Evolutionary conservation across 2,113 vertebrate genomes (phyloP), one percentile per base, ranked within the genome.

Genomic region (Callocephalon fimbriatum): DNA sequence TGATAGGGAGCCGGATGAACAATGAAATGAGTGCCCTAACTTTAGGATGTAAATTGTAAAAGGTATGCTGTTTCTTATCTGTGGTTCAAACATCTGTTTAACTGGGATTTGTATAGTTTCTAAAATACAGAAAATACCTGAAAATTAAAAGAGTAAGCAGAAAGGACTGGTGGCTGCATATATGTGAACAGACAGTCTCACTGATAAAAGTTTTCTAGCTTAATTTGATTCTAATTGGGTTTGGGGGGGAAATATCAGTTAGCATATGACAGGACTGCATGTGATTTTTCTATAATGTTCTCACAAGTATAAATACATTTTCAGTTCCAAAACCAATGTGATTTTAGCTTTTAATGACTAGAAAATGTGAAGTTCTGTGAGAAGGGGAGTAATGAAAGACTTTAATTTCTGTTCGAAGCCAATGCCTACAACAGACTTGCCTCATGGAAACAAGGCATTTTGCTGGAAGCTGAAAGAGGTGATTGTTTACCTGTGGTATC

Each of bases 11-110:
- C 21, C 35, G 56, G 22, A 61, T 29, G 22, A 51, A 38, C 17
- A 12, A 0, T 47, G 54, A 35, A 70, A 66, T 0, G 1, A 59
- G 9, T 18, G 9, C 4, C 35, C 13, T 32, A 47, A 26, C 31
- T 81, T 81, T 62, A 58, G 20, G 20, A 18, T 38, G 12, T 32
- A 61, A 63, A 42, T 8, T 31, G 3, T 61, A 47, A 77, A 61
- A 9, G 10, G 20, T 62, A 15, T 56, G 10, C 10, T 73, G 17
- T 77, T 78, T 62, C 15, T 70, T 82, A 7, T 44, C 11, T 26
- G 37, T 62, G 5, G 3, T 53, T 58, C 19, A 37, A 13, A 7
- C 7, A 32, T 26, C 35, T 45, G 1, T 15, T 67, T 75, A 40
- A 15, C 12, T 37, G 29, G 15, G 12, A 22, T 79, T 88, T 50